Evolutionary conservation across 2,797 vertebrate species (phyloP).

Genomic region (Agapornis canus): DNA sequence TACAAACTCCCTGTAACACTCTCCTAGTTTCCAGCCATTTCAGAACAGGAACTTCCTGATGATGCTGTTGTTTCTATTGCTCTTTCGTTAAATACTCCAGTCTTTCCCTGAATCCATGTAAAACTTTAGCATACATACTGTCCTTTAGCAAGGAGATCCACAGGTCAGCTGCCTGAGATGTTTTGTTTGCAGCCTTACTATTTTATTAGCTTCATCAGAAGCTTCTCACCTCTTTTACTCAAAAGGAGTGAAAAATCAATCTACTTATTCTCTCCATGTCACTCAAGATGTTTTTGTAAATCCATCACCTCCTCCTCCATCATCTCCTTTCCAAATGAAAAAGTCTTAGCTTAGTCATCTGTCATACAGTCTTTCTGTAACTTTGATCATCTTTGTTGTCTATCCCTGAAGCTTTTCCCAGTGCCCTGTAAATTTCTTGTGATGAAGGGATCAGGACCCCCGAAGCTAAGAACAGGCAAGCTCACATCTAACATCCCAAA

Average conservation of each 20-base stretch:
- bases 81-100: background rate
- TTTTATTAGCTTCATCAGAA: background rate
- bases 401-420: background rate
- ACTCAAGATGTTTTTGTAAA: background rate
- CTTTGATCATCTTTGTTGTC: background rate
- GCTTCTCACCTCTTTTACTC: background rate
- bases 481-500: background rate
- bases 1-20: background rate
- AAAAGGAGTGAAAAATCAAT: background rate
- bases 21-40: background rate
- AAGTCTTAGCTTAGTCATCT: background rate
- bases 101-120: background rate
- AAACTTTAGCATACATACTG: background rate
- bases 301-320: background rate
- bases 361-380: background rate
- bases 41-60: background rate
- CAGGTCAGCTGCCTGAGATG: background rate
- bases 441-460: background rate
- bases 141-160: background rate
- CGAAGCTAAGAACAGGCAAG: background rate
- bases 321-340: background rate
- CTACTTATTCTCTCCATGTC: background rate
- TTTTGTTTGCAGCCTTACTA: background rate
- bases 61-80: background rate
- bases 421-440: background rate